Conservation (phyloP, 1,140 invertebrate species). For the Habropoda laboriosa region DNA sequence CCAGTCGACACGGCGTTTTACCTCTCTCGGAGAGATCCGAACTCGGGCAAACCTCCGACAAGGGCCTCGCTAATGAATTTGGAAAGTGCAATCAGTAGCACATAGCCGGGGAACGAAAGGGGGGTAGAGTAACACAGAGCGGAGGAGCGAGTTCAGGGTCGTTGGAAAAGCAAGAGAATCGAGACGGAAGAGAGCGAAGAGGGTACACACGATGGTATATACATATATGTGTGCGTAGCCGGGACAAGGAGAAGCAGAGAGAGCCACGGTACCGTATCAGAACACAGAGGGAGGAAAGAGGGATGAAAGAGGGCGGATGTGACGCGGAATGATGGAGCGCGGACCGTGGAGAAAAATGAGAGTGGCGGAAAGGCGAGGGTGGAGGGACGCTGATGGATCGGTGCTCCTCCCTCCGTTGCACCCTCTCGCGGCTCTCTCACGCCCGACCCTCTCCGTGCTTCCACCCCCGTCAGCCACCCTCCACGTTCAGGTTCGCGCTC, state of each 20-base stretch:
- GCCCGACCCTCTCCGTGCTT: conserved; percentile 52
- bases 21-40: conserved; percentile 42
- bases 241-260: conserved; percentile 48
- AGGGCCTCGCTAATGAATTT: conserved; percentile 78
- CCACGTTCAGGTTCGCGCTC: conserved; percentile 71
- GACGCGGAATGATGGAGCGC: conserved; percentile 82
- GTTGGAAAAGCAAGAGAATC: no score
- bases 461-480: conserved; percentile 58
- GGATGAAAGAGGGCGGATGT: conserved; percentile 82
- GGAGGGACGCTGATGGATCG: conserved; percentile 82
- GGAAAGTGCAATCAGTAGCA: conserved; percentile 80
- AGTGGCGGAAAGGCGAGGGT: conserved; percentile 82
- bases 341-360: conserved; percentile 82
- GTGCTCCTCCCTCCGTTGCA: conserved; percentile 78
- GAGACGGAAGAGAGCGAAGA: conserved; percentile 22
- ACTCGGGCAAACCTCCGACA: conserved; percentile 66
- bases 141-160: background rate
- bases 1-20: conserved; percentile 24
- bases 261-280: conserved; percentile 62
- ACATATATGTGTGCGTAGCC: no score
- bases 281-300: conserved; percentile 70
- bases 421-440: conserved; percentile 60
- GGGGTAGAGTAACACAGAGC: background rate
- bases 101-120: background rate
- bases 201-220: no score